Conservation (phyloP, 2,113 vertebrate genomes). For the Telmatochromis brichardi region DNA sequence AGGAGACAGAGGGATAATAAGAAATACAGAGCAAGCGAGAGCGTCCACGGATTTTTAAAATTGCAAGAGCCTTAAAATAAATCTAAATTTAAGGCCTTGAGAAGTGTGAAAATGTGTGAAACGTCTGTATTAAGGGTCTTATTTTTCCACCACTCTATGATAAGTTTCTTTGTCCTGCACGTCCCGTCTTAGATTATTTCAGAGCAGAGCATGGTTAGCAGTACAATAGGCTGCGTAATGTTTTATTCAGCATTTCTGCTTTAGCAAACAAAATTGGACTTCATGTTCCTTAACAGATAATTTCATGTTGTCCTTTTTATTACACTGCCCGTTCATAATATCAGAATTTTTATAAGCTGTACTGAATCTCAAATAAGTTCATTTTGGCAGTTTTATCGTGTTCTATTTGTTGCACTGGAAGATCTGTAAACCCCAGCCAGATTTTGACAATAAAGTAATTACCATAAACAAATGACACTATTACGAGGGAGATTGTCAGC, state of each 20-base stretch:
- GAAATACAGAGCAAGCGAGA: neutral
- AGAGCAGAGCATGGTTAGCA: neutral
- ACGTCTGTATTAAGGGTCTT: constrained; percentile 9
- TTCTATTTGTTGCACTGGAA: constrained; percentile 13
- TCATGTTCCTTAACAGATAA: constrained; percentile 40
- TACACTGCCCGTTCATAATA: constrained; percentile 22
- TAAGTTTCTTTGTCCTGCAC: constrained; percentile 24
- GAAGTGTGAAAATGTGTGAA: constrained; percentile 6
- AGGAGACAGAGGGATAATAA: constrained; percentile 9
- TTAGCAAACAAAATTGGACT: constrained; percentile 47
- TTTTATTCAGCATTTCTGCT: constrained; percentile 50
- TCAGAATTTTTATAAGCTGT: constrained; percentile 6
- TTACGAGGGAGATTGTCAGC: constrained; percentile 6
- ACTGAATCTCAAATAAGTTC: constrained; percentile 19
- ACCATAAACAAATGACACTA: constrained; percentile 47
- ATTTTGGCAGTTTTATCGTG: constrained; percentile 17
- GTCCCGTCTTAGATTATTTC: constrained; percentile 10
- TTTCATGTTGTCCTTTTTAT: constrained; percentile 36
- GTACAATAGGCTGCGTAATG: constrained; percentile 12
- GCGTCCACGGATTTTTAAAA: neutral
- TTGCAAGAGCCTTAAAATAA: constrained; percentile 32
- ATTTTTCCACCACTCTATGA: neutral
- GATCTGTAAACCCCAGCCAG: constrained; percentile 18
- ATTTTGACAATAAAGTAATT: constrained; percentile 49
- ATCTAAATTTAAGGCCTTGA: constrained; percentile 17